These are phyloP conservation scores for Neoarius graeffei DNA, from an alignment of 2,113 vertebrate species.

Conservation along the genomic window DNA sequence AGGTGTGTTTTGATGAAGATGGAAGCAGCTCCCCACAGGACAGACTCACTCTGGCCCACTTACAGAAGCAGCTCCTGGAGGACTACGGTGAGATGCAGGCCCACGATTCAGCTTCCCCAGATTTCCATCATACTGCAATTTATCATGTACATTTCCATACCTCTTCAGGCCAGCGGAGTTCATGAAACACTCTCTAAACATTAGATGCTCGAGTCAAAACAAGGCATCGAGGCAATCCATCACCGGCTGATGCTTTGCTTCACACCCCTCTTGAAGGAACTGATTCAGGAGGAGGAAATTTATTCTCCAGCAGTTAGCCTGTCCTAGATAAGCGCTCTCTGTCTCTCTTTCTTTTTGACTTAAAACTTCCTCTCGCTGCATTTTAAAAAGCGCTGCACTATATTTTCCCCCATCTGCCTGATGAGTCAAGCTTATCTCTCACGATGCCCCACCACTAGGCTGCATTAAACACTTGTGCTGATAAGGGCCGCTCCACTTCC, in stretches of 20 bases:
- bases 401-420: conserved; percentile 43
- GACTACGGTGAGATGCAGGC: conserved; percentile 86
- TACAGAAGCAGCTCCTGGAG: conserved; percentile 96
- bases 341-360: conserved; percentile 4
- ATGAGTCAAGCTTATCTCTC: conserved; percentile 54
- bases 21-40: conserved; percentile 88
- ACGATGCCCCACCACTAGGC: conserved; percentile 29
- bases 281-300: conserved; percentile 38
- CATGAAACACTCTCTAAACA: conserved; percentile 8
- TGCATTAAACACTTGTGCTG: conserved; percentile 46
- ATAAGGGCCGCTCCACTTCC: conserved; percentile 46
- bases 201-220: conserved; percentile 19
- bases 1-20: conserved; percentile 94
- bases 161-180: neutral
- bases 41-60: conserved; percentile 86
- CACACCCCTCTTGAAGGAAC: conserved; percentile 11
- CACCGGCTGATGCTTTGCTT: conserved; percentile 30
- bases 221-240: conserved; percentile 11
- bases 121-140: neutral
- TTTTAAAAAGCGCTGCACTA: conserved; percentile 41
- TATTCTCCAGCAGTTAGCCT: conserved; percentile 46
- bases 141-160: conserved; percentile 7
- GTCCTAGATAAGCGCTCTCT: conserved; percentile 60
- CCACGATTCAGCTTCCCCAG: neutral
- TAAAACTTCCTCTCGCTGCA: conserved; percentile 43